These are phyloP conservation scores for Lasioglossum albipes DNA, from an alignment of 1,140 invertebrate species.

Conservation along the genomic window DNA sequence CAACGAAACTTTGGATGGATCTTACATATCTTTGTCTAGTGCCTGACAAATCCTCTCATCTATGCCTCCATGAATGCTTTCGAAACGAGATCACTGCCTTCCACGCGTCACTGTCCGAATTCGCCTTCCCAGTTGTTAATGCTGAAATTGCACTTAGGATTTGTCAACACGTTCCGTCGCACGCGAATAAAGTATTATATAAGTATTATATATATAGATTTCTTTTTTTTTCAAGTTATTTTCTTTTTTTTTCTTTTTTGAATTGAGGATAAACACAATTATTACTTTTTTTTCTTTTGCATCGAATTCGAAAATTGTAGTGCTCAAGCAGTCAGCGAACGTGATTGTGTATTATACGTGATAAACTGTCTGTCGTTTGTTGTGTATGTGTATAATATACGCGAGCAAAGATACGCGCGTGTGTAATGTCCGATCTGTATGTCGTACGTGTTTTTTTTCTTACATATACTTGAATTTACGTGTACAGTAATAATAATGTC, in stretches of 20 bases:
- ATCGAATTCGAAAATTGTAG: slow-evolving; percentile 46
- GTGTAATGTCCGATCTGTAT: slow-evolving; percentile 64
- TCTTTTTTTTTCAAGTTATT: slow-evolving; percentile 6
- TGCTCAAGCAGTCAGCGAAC: slow-evolving; percentile 62
- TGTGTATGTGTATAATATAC: slow-evolving; percentile 33
- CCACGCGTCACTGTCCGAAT: slow-evolving; percentile 5
- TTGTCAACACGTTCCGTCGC: slow-evolving; percentile 60
- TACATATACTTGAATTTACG: slow-evolving; percentile 79
- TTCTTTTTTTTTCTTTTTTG: slow-evolving; percentile 23
- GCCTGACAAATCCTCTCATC: slow-evolving; percentile 55
- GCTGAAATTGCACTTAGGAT: slow-evolving; percentile 56
- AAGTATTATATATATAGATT: slow-evolving; percentile 25
- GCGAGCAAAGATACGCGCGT: slow-evolving; percentile 54
- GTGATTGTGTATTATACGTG: slow-evolving; percentile 54
- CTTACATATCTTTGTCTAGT: slow-evolving; percentile 44
- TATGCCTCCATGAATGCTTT: slow-evolving; percentile 33
- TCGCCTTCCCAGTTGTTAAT: slow-evolving; percentile 15
- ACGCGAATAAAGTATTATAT: slow-evolving; percentile 52
- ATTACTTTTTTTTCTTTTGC: slow-evolving; percentile 17
- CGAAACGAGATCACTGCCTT: slow-evolving; percentile 50
- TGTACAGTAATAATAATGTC: slow-evolving; percentile 78
- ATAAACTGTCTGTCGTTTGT: slow-evolving; percentile 52
- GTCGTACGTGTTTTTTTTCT: slow-evolving; percentile 73
- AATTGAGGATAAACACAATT: slow-evolving; percentile 56
- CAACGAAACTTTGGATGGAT: slow-evolving; percentile 62